phyloP scores from a whole-genome alignment of 2,888 invertebrate species.

The Synergus gifuensis region DNA sequence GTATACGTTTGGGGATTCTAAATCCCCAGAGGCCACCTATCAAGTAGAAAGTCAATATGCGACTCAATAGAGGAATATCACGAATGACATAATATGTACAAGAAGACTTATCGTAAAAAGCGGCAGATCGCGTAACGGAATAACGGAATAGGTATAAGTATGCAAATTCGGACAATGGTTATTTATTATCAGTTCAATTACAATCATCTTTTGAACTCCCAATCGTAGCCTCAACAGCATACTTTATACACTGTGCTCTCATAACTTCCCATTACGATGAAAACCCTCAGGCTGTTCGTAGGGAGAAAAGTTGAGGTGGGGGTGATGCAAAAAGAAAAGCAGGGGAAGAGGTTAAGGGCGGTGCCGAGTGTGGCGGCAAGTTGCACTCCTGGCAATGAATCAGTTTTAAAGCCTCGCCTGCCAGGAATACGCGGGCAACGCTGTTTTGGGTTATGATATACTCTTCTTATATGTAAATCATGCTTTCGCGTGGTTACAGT shows the following conservation, averaged over 20 bases:
- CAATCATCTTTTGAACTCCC: slow-evolving; percentile 7
- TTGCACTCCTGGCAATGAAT: slow-evolving; percentile 69
- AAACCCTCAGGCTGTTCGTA: slow-evolving; percentile 52
- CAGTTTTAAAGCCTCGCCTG: slow-evolving; percentile 72
- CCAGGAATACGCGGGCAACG: slow-evolving; percentile 65
- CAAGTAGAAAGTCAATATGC: background rate
- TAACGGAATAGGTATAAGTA: background rate
- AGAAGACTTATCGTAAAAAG: background rate
- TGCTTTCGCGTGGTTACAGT: slow-evolving; percentile 53
- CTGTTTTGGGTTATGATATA: slow-evolving; percentile 74
- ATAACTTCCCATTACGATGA: slow-evolving; percentile 70
- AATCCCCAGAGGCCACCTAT: background rate
- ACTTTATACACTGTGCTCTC: slow-evolving; percentile 47
- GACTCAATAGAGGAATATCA: background rate
- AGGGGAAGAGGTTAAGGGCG: slow-evolving; percentile 47
- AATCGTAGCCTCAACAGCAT: background rate
- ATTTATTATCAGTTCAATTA: background rate
- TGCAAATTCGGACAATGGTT: background rate
- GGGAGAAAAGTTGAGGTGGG: slow-evolving; percentile 43
- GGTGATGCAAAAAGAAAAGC: slow-evolving; percentile 33
- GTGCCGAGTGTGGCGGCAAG: slow-evolving; percentile 55
- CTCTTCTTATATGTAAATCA: slow-evolving; percentile 71
- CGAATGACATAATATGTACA: background rate
- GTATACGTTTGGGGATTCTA: background rate
- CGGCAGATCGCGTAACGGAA: background rate